Conservation (phyloP, 2,797 vertebrate genomes). For the Leptatherina wallacei region DNA sequence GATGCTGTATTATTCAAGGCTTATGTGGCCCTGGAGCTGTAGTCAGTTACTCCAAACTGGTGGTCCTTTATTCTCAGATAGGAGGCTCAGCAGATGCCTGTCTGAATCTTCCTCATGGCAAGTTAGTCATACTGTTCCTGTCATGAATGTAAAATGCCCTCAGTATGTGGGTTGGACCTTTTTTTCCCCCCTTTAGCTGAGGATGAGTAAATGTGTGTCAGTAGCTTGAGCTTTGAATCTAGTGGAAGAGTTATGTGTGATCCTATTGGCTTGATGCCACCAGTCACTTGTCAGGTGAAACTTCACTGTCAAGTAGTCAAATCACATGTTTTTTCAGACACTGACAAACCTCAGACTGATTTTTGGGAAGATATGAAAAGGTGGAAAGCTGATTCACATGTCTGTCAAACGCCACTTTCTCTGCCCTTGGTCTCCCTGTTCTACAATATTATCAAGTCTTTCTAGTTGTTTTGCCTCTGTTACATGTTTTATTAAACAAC, state of each 20-base stretch:
- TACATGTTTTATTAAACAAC: constrained; percentile 50
- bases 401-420: background rate
- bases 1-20: constrained; percentile 30
- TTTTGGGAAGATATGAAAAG: background rate
- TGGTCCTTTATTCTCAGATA: constrained; percentile 51
- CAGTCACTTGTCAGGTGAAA: constrained; percentile 26
- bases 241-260: constrained; percentile 13
- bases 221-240: constrained; percentile 26
- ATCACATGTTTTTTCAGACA: constrained; percentile 17
- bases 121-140: constrained; percentile 55
- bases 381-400: background rate
- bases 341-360: constrained; percentile 6
- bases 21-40: constrained; percentile 20
- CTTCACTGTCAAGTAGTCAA: constrained; percentile 7
- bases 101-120: constrained; percentile 35
- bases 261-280: constrained; percentile 35
- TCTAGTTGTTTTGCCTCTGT: constrained; percentile 27
- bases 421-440: constrained; percentile 1
- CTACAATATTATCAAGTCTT: constrained; percentile 20
- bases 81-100: constrained; percentile 62
- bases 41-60: constrained; percentile 42
- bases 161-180: constrained; percentile 40
- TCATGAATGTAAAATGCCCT: constrained; percentile 57
- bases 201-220: constrained; percentile 36
- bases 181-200: constrained; percentile 31